Evolutionary conservation across 2,113 vertebrate species (phyloP), one percentile per base, ranked within the genome.

Genomic region (Hylia prasina): DNA sequence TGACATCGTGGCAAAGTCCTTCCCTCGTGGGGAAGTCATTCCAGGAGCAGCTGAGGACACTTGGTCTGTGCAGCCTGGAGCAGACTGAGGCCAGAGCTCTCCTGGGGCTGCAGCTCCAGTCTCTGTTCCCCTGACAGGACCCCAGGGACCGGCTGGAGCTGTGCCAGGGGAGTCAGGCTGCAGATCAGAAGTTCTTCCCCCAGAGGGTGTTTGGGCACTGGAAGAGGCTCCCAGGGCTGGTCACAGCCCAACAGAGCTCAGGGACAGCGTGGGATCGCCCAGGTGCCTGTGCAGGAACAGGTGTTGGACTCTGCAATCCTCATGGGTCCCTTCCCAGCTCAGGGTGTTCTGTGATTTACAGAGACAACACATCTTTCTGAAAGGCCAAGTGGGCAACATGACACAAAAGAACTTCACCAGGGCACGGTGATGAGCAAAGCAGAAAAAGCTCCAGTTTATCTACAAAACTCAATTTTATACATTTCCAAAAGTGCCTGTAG

Each of bases 11-110:
- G 13, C 31, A 82, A 56, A 87, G 45, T 10, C 31, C 53, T 12
- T 40, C 23, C 16, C 37, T 39, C 0, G 17, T 15, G 54, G 45
- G 24, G 39, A 21, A 15, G 39, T 25, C 23, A 1, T 0, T 0
- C 3, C 1, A 25, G 78, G 22, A 14, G 30, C 56, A 60, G 30
- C 70, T 69, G 79, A 47, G 71, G 54, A 27, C 21, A 3, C 40
- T 42, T 11, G 54, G 16, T 6, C 1, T 35, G 70, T 3, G 3
- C 33, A 45, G 69, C 57, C 76, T 22, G 57, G 57, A 15, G 57
- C 66, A 42, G 25, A 0, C 7, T 11, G 58, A 28, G 68, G 2
- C 9, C 47, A 69, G 16, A 35, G 0, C 70, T 7, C 21, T 27
- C 21, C 4, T 6, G 27, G 39, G 45, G 23, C 60, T 73, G 60